Conservation (phyloP, 2,797 vertebrate species). For the Micrastur ruficollis region DNA sequence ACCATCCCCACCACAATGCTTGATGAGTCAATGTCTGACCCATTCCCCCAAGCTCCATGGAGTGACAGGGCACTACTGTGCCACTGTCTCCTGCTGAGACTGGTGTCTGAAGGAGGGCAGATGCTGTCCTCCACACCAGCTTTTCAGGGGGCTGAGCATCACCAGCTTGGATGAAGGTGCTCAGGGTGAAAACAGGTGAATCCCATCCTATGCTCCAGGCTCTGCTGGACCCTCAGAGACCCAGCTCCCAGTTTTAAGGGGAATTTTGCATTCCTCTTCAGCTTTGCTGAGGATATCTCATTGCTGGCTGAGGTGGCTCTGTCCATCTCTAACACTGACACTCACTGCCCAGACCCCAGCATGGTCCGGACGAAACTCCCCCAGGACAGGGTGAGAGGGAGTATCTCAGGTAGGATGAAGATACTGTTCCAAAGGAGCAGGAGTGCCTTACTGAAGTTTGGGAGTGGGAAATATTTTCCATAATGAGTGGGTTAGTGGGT, state of each 20-base stretch:
- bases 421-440: not conserved
- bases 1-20: not conserved
- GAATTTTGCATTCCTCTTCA: not conserved
- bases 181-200: not conserved
- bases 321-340: not conserved
- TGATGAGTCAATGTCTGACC: not conserved
- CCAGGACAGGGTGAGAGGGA: not conserved
- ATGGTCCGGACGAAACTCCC: accelerated
- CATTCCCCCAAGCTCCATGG: not conserved
- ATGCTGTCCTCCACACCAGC: not conserved
- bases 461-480: not conserved
- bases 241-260: not conserved
- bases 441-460: not conserved
- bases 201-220: not conserved
- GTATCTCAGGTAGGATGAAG: not conserved
- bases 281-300: not conserved
- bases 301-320: accelerated
- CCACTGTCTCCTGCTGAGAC: not conserved
- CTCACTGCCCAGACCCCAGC: not conserved
- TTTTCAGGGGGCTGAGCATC: not conserved
- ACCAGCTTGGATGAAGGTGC: not conserved
- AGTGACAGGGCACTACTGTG: not conserved
- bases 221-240: not conserved
- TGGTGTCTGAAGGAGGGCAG: not conserved
- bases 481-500: too few relatives aligned